These are phyloP conservation scores for Callipepla californica DNA, from an alignment of 2,113 vertebrate species.

Conservation along the genomic window DNA sequence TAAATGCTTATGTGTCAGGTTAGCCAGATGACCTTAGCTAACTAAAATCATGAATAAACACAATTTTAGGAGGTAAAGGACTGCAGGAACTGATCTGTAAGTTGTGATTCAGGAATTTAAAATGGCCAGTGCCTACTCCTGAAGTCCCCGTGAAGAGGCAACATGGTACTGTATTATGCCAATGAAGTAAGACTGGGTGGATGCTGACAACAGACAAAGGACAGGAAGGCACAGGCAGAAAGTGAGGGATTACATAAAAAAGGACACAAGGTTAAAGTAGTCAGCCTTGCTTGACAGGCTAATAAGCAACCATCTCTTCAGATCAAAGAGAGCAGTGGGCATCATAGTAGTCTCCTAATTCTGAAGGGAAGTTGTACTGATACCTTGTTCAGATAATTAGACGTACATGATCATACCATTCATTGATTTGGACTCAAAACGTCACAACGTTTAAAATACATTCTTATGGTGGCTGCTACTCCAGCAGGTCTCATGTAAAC, in stretches of 20 bases:
- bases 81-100: background rate
- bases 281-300: background rate
- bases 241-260: background rate
- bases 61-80: background rate
- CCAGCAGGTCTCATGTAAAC: background rate
- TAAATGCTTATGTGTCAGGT: background rate
- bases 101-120: background rate
- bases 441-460: background rate
- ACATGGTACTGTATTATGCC: rapidly evolving
- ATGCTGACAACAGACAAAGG: background rate
- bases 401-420: background rate
- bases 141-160: background rate
- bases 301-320: background rate
- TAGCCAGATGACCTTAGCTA: background rate
- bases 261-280: background rate
- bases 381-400: background rate
- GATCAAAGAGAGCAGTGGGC: rapidly evolving
- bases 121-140: background rate
- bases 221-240: background rate
- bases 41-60: background rate
- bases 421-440: background rate
- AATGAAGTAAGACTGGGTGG: background rate
- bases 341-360: background rate
- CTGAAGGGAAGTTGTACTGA: background rate
- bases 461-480: background rate